phyloP scores from a whole-genome alignment of 1,140 invertebrate genomes.

The Adelges cooleyi region DNA sequence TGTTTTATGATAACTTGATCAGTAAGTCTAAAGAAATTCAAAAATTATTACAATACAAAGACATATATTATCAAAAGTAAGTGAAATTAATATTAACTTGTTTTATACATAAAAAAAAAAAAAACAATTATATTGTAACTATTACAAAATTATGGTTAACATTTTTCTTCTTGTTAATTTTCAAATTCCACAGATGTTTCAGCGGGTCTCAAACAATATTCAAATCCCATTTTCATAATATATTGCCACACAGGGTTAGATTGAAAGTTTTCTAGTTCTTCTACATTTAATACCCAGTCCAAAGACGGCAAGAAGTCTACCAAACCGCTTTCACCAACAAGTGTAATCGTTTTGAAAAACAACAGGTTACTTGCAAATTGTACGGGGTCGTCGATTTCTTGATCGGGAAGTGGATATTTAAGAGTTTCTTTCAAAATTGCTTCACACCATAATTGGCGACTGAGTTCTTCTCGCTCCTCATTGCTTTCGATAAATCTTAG shows the following conservation, averaged over 20 bases:
- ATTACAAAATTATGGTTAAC: no score
- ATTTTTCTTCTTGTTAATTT: no score
- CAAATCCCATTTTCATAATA: constrained; percentile 25
- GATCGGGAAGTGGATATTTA: constrained; percentile 1
- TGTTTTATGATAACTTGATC: no score
- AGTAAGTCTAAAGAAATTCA: no score
- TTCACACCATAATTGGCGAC: not conserved
- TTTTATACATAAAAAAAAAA: no score
- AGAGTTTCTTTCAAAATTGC: constrained; percentile 6
- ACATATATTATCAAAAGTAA: no score
- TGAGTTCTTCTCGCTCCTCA: not conserved
- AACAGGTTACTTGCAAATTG: not conserved
- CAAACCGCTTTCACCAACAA: not conserved
- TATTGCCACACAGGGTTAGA: constrained; percentile 12
- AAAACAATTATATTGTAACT: no score
- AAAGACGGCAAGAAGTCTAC: constrained; percentile 2
- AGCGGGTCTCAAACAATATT: constrained; percentile 4
- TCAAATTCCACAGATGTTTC: not conserved
- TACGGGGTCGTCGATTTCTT: constrained; percentile 4
- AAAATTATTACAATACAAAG: no score
- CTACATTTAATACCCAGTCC: not conserved
- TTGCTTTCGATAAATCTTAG: constrained; percentile 3
- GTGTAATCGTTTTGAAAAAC: not conserved
- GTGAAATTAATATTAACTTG: no score
- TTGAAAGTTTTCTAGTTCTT: constrained; percentile 4